phyloP scores from a whole-genome alignment of 2,113 vertebrate species.

The Rhodinocichla rosea region DNA sequence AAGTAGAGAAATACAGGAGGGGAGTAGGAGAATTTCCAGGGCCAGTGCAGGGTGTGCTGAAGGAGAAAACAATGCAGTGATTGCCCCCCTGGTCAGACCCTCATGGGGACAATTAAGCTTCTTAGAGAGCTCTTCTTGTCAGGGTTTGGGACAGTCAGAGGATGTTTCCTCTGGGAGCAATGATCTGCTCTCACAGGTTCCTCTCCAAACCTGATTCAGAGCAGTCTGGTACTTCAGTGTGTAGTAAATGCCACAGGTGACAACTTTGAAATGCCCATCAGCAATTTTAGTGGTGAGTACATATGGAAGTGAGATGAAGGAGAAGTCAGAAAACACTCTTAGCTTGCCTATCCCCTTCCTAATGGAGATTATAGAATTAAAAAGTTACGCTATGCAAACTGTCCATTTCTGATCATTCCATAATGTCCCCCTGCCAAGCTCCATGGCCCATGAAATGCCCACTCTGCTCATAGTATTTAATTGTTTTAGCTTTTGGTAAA shows the following conservation, averaged over 20 bases:
- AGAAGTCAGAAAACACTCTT: neutral
- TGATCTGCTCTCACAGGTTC: neutral
- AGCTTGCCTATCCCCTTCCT: neutral
- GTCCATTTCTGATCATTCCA: neutral
- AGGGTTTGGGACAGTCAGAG: neutral
- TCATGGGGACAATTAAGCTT: neutral
- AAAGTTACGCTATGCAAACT: neutral
- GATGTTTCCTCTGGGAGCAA: neutral
- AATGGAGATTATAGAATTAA: neutral
- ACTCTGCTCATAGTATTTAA: neutral
- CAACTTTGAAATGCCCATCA: neutral
- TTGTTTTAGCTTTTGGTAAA: slow-evolving; percentile 28
- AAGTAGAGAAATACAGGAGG: neutral
- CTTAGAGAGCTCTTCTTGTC: neutral
- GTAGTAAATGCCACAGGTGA: neutral
- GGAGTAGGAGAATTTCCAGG: neutral
- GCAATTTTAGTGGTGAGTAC: neutral
- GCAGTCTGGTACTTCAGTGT: neutral
- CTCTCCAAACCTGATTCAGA: rapidly evolving
- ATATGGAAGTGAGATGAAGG: neutral
- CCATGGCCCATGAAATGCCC: neutral
- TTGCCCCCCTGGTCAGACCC: neutral
- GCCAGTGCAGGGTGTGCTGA: neutral
- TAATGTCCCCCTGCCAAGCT: neutral
- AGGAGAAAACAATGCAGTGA: neutral